Base-by-base conservation (phyloP, 2,113 vertebrate genomes). In the Pyxicephalus adspersus region DNA sequence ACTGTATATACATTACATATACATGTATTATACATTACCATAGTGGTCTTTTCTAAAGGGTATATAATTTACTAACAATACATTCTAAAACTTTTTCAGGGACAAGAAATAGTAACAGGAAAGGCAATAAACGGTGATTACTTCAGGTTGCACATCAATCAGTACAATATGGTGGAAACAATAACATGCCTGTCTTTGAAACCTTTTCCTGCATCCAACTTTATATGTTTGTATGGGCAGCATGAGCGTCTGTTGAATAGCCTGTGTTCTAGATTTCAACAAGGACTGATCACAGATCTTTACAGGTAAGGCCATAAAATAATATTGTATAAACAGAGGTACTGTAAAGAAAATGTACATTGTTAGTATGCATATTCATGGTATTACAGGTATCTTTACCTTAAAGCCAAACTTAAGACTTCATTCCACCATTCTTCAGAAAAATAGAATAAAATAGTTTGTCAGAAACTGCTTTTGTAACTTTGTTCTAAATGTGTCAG, bases 201-300 rank as follows among this genome's bases (percentile, higher is more conserved):
- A 1, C 89, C 93, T 38, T 85, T 97, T 67, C 95, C 97, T 0
- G 74, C 88, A 64, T 93, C 93, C 84, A 98, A 98, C 87, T 95
- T 95, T 81, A 83, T 95, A 70, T 88, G 89, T 83, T 84, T 99
- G 81, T 96, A 93, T 0, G 94, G 95, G 6, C 95, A 95, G 78
- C 96, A 98, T 0, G 94, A 99, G 86, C 90, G 89, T 64, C 91
- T 95, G 79, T 94, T 99, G 50, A 98, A 98, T 17, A 94, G 91
- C 38, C 89, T 99, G 65, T 89, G 52, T 38, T 85, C 82, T 34
- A 91, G 92, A 58, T 94, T 93, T 68, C 75, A 89, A 0, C 86
- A 91, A 2, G 88, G 89, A 4, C 89, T 92, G 79, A 85, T 99
- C 77, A 83, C 83, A 0, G 95, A 98, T 86, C 90, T 99, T 45